These are phyloP conservation scores for Agrotis segetum DNA, from an alignment of 2,888 invertebrate genomes.

Conservation along the genomic window DNA sequence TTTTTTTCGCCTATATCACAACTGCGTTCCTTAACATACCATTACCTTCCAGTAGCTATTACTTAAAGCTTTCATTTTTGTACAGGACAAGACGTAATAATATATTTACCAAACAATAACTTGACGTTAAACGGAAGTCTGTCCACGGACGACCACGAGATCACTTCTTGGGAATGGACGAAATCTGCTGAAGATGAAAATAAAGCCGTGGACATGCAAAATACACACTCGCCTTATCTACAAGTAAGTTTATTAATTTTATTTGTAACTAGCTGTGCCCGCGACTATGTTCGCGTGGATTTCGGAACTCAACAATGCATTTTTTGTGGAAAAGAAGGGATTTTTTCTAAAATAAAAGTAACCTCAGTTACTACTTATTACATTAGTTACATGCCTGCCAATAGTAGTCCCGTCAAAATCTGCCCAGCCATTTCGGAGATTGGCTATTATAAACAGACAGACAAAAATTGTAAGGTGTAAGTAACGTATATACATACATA, in stretches of 20 bases:
- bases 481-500: no score
- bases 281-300: no score
- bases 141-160: constrained; percentile 98
- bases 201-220: constrained; percentile 98
- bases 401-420: no score
- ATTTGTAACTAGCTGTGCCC: no score
- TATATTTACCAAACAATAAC: constrained; percentile 97
- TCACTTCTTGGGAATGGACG: constrained; percentile 98
- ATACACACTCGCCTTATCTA: constrained; percentile 97
- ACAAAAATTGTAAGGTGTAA: no score
- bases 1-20: background rate
- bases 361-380: no score
- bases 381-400: no score
- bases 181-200: constrained; percentile 96
- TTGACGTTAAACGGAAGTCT: constrained; percentile 97
- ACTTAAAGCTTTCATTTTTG: constrained; percentile 12
- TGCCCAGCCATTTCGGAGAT: no score
- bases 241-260: constrained; percentile 81
- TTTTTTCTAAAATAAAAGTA: no score
- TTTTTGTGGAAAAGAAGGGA: no score
- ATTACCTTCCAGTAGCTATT: background rate
- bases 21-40: background rate
- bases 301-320: no score
- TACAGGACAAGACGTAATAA: constrained; percentile 95
- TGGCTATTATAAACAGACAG: no score